These are phyloP conservation scores for Varroa destructor DNA, from an alignment of 1,140 invertebrate genomes.

Conservation along the genomic window DNA sequence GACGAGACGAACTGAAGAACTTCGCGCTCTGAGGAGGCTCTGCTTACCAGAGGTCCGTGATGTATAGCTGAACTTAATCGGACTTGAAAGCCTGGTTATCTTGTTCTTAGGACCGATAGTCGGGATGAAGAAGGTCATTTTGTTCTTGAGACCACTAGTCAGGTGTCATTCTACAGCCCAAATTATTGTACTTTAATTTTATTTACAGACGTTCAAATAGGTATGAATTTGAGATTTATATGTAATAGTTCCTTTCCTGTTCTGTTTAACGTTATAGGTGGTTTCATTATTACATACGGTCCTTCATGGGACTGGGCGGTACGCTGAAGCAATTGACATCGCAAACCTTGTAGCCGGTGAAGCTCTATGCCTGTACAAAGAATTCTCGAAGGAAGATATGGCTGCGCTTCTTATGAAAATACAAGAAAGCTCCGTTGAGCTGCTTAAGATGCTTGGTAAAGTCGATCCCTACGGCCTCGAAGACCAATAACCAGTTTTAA, in stretches of 20 bases:
- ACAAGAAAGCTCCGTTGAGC: constrained; percentile 7
- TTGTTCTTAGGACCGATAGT: no score
- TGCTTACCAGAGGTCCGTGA: constrained; percentile 7
- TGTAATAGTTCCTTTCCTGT: background rate
- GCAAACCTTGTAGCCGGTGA: constrained; percentile 5
- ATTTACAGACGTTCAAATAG: background rate
- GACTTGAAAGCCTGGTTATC: no score
- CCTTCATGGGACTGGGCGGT: constrained; percentile 13
- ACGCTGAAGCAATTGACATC: constrained; percentile 7
- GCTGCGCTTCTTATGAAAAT: constrained; percentile 1
- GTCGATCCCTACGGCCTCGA: constrained; percentile 16
- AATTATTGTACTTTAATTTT: background rate
- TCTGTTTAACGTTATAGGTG: background rate
- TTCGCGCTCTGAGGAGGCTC: background rate
- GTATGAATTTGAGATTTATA: background rate
- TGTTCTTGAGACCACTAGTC: no score
- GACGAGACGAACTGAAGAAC: background rate
- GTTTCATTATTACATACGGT: constrained; percentile 8
- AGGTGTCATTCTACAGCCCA: background rate
- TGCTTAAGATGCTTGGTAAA: constrained; percentile 7
- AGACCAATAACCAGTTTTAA: no score
- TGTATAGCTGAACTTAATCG: no score
- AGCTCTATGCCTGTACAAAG: constrained; percentile 2
- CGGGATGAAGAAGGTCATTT: no score
- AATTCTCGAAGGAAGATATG: constrained; percentile 4